Conservation (phyloP, 2,888 invertebrate genomes). For the Pammene fasciana region DNA sequence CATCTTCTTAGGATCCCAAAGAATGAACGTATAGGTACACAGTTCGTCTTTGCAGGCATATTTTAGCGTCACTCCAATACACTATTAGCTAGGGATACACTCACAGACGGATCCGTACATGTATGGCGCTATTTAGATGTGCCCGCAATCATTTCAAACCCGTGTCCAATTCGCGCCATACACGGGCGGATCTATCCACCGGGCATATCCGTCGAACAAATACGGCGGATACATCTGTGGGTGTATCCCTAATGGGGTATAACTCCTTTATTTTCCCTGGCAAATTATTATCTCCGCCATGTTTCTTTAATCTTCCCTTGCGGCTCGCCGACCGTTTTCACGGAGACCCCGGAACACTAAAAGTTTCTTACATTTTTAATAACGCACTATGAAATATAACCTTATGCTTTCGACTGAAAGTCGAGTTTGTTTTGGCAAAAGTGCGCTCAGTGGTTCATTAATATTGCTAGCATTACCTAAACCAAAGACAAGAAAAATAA, state of each 20-base stretch:
- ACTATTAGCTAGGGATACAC: too few species aligned
- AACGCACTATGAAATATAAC: not conserved
- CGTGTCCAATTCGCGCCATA: too few species aligned
- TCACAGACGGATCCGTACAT: too few species aligned
- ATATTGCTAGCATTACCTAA: slow-evolving; percentile 26
- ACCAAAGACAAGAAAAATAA: not conserved
- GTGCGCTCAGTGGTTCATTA: slow-evolving; percentile 24
- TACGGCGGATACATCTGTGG: too few species aligned
- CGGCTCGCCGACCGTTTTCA: slow-evolving; percentile 25
- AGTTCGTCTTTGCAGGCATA: too few species aligned
- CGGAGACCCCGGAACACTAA: slow-evolving; percentile 11
- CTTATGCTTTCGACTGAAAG: not conserved
- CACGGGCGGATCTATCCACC: too few species aligned
- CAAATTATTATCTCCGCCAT: slow-evolving; percentile 19
- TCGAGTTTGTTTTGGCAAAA: slow-evolving; percentile 12
- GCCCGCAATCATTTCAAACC: too few species aligned
- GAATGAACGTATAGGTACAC: too few species aligned
- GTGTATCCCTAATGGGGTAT: not conserved
- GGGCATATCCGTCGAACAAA: too few species aligned
- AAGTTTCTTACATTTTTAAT: slow-evolving; percentile 2
- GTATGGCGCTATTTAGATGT: too few species aligned
- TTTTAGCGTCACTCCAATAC: too few species aligned
- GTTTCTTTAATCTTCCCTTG: slow-evolving; percentile 24
- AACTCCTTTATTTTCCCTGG: not conserved
- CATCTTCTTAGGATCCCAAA: too few species aligned